phyloP scores from a whole-genome alignment of 2,888 invertebrate species.

The Limenitis camilla region DNA sequence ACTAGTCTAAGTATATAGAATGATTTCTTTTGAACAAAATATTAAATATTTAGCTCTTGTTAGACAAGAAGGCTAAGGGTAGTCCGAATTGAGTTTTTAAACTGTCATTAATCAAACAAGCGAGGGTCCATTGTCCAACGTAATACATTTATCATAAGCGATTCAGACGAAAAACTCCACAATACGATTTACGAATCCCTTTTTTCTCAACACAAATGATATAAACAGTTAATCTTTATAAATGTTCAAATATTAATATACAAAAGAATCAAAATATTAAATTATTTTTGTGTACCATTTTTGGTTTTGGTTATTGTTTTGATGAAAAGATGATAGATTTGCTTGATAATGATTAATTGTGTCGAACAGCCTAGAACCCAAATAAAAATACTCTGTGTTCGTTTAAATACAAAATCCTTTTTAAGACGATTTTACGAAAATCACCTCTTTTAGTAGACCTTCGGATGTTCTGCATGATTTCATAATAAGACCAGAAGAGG shows the following conservation, averaged over 20 bases:
- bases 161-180: conserved; percentile 22
- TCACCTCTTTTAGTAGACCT: too few relatives aligned
- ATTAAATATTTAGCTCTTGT: not conserved
- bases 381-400: too few relatives aligned
- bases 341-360: too few relatives aligned
- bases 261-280: not conserved
- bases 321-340: too few relatives aligned
- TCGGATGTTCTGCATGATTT: too few relatives aligned
- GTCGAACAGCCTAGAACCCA: too few relatives aligned
- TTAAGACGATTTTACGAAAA: too few relatives aligned
- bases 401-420: too few relatives aligned
- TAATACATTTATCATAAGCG: conserved; percentile 64
- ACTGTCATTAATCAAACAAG: conserved; percentile 43
- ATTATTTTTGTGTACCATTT: too few relatives aligned
- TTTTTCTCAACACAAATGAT: conserved; percentile 28
- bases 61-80: not conserved
- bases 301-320: too few relatives aligned
- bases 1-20: not conserved
- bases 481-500: too few relatives aligned
- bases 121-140: conserved; percentile 35
- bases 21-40: not conserved
- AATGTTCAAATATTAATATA: conserved; percentile 1
- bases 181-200: conserved; percentile 51
- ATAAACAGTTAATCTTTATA: not conserved
- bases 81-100: conserved; percentile 34